Conservation (phyloP, 2,113 vertebrate species). For the Misgurnus mizolepis region DNA sequence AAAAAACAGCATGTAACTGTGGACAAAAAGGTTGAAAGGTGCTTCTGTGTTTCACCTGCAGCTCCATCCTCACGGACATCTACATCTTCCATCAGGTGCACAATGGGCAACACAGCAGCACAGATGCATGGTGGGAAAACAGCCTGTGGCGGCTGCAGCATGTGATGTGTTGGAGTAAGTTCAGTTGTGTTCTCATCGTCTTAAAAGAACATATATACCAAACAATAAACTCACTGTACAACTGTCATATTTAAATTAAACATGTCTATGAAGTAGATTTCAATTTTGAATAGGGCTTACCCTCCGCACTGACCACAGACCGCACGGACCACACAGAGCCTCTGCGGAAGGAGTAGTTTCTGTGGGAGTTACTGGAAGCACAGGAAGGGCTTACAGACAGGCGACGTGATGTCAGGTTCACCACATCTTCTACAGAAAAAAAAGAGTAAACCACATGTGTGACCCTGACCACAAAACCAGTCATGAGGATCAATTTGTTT, state of each 20-base stretch:
- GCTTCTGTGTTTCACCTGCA: constrained; percentile 76
- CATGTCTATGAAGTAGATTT: not conserved
- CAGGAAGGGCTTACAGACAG: constrained; percentile 97
- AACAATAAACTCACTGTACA: not conserved
- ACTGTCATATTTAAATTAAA: not conserved
- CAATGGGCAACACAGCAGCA: constrained; percentile 94
- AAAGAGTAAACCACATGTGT: constrained; percentile 8
- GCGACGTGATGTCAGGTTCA: constrained; percentile 93
- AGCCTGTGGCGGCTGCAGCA: constrained; percentile 93
- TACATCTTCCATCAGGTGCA: constrained; percentile 97
- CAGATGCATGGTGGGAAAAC: constrained; percentile 99
- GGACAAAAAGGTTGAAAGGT: not conserved
- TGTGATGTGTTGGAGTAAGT: constrained; percentile 93
- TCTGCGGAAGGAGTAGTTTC: constrained; percentile 96
- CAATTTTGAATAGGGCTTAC: constrained; percentile 62
- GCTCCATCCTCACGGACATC: constrained; percentile 96
- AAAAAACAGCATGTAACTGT: not conserved
- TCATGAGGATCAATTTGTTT: too few species aligned
- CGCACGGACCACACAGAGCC: constrained; percentile 96
- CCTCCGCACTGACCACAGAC: constrained; percentile 93
- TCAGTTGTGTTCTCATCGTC: constrained; percentile 95
- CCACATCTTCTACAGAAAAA: constrained; percentile 95
- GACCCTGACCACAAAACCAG: not conserved
- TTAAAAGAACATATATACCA: constrained; percentile 53
- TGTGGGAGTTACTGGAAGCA: constrained; percentile 96